Base-by-base conservation (phyloP, 1,140 invertebrate species). In the Gerris buenoi region DNA sequence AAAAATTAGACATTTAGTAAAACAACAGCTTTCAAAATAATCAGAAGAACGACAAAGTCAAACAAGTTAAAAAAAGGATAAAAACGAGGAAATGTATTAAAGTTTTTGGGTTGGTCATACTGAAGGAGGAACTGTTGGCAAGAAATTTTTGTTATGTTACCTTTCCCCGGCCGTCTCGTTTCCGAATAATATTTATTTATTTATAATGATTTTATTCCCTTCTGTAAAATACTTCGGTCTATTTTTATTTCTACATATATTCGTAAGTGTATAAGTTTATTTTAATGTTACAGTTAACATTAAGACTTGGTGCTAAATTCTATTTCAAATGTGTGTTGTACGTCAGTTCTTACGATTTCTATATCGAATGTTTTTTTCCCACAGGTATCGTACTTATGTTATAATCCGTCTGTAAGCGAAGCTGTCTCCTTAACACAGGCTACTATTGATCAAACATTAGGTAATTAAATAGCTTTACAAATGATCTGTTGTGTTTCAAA, bases 351-450 rank as follows among this genome's bases (percentile, higher is more conserved):
- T 60, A 13, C 15, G 25, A 27, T 59, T 18, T 25, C 27, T 28
- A n/a, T 60, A 1, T 10, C 27, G 2, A 33, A 10, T 29, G 10
- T 65, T 65, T 26, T 61, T 66, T 59, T 28, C 15, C 67, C 64
- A 5, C 59, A 69, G 68, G 26, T 69, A 27, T 69, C 68, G 15
- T 68, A 61, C 29, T 22, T 68, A 46, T 66, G 65, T 56, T 69
- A 61, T 57, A 69, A 67, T 63, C 65, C 65, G n/a, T 66, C 61
- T 26, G 25, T 66, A 27, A 59, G 68, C 27, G 68, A 64, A 58
- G 68, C 68, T 27, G 68, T 69, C 18, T 64, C 68, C 1, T 29
- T 69, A 18, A 69, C 60, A 27, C 61, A 66, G 25, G 65, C 68
- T 56, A 69, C 25, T 14, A 62, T 69, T 1, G 68, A 69, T 58